Evolutionary conservation across 2,888 invertebrate species (phyloP).

Genomic region (Nomada fucata): DNA sequence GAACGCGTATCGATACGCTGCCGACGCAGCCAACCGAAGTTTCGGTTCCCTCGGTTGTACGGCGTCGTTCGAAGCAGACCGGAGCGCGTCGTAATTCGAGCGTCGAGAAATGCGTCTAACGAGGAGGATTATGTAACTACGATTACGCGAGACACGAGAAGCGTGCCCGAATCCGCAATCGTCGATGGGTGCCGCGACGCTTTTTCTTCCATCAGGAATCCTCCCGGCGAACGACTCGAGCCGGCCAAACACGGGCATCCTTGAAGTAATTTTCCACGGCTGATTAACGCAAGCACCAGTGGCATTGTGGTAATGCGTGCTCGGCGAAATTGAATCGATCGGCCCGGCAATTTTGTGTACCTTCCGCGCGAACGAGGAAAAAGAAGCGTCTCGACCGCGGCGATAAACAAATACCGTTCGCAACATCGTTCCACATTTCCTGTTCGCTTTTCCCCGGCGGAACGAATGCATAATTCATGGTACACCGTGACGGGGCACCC

Average conservation of each 20-base stretch:
- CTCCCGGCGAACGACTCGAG: too few relatives aligned
- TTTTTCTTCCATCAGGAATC: too few relatives aligned
- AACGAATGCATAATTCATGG: slow-evolving; percentile 24
- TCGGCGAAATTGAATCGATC: neutral
- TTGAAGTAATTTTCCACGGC: neutral
- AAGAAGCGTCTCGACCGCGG: too few relatives aligned
- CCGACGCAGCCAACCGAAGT: neutral
- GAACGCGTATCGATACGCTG: neutral
- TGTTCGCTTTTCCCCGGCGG: neutral
- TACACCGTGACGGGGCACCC: slow-evolving; percentile 6
- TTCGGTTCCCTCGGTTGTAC: neutral
- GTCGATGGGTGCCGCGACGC: neutral
- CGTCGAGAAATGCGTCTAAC: neutral
- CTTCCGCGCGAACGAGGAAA: neutral
- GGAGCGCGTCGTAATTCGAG: neutral
- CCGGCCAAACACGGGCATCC: neutral
- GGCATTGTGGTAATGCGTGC: neutral
- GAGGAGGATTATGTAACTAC: slow-evolving; percentile 1
- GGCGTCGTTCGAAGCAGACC: neutral
- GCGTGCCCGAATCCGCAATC: neutral
- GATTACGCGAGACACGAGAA: neutral
- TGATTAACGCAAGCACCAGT: too few relatives aligned
- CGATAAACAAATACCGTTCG: neutral
- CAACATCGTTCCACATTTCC: neutral
- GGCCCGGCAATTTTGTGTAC: neutral